phyloP scores from a whole-genome alignment of 2,888 invertebrate species.

The Philereme vetulata region DNA sequence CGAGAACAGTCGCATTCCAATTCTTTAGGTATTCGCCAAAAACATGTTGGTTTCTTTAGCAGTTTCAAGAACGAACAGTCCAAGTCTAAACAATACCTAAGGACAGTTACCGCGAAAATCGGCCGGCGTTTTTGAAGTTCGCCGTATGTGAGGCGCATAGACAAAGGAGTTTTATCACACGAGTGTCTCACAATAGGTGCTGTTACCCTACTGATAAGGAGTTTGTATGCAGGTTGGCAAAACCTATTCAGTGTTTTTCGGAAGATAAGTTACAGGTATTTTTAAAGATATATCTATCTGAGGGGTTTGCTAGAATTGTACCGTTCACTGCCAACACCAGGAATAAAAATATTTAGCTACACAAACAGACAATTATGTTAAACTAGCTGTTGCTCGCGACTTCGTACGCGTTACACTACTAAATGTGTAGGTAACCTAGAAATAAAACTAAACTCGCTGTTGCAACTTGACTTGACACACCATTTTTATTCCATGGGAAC shows the following conservation, averaged over 20 bases:
- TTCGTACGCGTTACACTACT: too few relatives aligned
- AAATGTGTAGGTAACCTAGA: too few relatives aligned
- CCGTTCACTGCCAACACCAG: too few relatives aligned
- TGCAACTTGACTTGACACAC: too few relatives aligned
- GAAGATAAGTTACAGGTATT: slow-evolving; percentile 22
- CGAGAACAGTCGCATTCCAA: slow-evolving; percentile 26
- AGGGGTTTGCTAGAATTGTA: background rate
- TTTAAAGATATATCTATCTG: slow-evolving; percentile 1
- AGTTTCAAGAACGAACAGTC: slow-evolving; percentile 23
- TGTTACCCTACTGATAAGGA: slow-evolving; percentile 54
- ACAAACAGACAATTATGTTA: too few relatives aligned
- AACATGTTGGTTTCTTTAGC: slow-evolving; percentile 26
- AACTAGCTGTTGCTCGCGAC: too few relatives aligned
- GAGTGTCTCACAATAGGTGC: slow-evolving; percentile 49
- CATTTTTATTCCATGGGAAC: too few relatives aligned
- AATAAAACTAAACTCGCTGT: too few relatives aligned
- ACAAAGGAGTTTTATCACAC: slow-evolving; percentile 43
- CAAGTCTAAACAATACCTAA: slow-evolving; percentile 27
- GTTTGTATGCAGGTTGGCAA: slow-evolving; percentile 23
- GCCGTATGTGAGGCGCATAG: slow-evolving; percentile 62
- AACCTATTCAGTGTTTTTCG: slow-evolving; percentile 28
- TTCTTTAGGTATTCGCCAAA: slow-evolving; percentile 33
- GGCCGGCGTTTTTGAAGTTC: slow-evolving; percentile 51
- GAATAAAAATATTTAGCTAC: too few relatives aligned
- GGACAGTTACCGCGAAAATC: slow-evolving; percentile 41